Percentiles rank a stretch among this genome's conserved stretches.
These are phyloP conservation scores for Epinephelus fuscoguttatus DNA, from an alignment of 2,113 vertebrate species.

Conservation along the genomic window DNA sequence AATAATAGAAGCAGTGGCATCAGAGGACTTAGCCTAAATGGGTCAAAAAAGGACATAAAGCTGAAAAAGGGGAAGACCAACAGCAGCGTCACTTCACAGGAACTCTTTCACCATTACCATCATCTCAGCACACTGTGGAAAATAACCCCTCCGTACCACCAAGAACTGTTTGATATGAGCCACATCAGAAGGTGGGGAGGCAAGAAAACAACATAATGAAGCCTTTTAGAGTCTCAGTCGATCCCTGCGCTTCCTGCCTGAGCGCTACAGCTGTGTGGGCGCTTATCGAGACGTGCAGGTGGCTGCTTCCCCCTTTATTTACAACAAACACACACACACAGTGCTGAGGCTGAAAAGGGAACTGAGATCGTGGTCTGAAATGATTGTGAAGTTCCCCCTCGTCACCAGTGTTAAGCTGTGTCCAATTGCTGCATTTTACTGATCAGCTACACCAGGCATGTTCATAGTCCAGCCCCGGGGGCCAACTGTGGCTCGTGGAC, in stretches of 20 bases:
- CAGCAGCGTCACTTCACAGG: conserved; percentile 28
- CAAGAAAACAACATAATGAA: conserved; percentile 13
- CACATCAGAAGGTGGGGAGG: neutral
- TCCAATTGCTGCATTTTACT: neutral
- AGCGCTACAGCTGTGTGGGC: conserved; percentile 39
- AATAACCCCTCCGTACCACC: neutral
- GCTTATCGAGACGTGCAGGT: conserved; percentile 53
- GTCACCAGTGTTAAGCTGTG: neutral
- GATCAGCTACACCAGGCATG: neutral
- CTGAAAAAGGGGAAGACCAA: conserved; percentile 49
- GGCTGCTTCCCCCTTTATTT: conserved; percentile 45
- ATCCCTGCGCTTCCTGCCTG: conserved; percentile 12
- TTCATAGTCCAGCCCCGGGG: no score
- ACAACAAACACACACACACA: conserved; percentile 15
- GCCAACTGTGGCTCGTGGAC: no score
- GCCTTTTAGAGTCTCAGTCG: neutral
- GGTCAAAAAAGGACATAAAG: conserved; percentile 1
- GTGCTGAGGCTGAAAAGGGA: conserved; percentile 30
- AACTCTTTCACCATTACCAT: conserved; percentile 29
- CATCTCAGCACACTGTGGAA: conserved; percentile 3
- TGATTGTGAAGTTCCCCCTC: neutral
- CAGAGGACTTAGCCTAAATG: neutral
- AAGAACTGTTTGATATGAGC: neutral
- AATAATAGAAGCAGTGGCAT: neutral
- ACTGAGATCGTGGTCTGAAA: conserved; percentile 35